Conservation (phyloP, 2,888 invertebrate species). For the Dryobota labecula region DNA sequence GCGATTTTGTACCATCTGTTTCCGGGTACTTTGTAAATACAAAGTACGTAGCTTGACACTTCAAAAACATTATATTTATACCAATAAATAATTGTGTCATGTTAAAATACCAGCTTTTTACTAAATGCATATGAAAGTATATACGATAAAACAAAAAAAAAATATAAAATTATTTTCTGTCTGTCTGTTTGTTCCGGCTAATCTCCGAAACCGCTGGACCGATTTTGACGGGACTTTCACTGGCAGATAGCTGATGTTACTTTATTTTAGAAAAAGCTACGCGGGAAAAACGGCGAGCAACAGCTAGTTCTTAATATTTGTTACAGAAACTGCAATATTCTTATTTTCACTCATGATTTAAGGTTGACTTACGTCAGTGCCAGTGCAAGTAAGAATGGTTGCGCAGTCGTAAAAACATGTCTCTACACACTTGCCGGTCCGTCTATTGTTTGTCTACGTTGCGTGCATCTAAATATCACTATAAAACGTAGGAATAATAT, state of each 20-base stretch:
- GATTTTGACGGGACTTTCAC: no score
- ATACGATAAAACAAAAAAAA: no score
- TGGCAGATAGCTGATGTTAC: no score
- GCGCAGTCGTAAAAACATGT: conserved; percentile 34
- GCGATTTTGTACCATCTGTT: background rate
- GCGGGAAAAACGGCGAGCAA: no score
- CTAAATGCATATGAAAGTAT: no score
- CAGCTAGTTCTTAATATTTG: background rate
- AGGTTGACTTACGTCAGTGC: background rate
- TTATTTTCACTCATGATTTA: background rate
- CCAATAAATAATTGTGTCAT: no score
- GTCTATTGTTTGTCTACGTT: conserved; percentile 46
- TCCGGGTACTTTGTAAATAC: background rate
- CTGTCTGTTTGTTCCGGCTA: no score
- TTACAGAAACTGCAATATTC: background rate
- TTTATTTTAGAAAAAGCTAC: no score
- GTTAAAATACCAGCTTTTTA: no score
- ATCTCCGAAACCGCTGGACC: no score
- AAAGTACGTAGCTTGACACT: background rate
- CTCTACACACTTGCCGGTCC: conserved; percentile 20
- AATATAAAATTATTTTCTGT: no score
- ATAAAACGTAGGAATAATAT: conserved; percentile 47
- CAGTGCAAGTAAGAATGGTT: conserved; percentile 15
- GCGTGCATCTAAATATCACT: conserved; percentile 51
- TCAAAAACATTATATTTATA: no score